A percentile compares a stretch with the other conserved stretches of the same genome.
Conservation (phyloP, 2,113 vertebrate genomes). For the Acanthochromis polyacanthus region DNA sequence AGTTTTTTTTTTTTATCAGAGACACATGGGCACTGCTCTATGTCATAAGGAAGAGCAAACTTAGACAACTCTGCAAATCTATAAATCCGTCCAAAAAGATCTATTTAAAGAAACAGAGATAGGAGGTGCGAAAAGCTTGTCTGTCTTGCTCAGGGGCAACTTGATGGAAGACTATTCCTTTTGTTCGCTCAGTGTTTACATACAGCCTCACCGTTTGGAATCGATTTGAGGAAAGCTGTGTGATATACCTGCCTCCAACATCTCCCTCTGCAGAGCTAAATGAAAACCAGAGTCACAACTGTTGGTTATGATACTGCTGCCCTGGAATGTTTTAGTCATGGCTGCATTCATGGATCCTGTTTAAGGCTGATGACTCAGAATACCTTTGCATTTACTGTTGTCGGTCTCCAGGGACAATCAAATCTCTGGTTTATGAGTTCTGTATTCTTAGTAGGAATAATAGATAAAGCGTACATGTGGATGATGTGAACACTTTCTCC, state of each 20-base stretch:
- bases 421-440: slow-evolving; percentile 7
- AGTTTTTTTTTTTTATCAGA: too few species aligned
- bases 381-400: slow-evolving; percentile 25
- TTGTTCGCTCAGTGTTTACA: slow-evolving; percentile 22
- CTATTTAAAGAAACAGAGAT: slow-evolving; percentile 14
- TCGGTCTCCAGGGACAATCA: slow-evolving; percentile 4
- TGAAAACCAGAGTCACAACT: slow-evolving; percentile 50
- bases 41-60: background rate
- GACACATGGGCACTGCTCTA: background rate
- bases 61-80: slow-evolving; percentile 11
- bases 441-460: background rate
- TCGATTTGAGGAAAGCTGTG: slow-evolving; percentile 12
- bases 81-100: slow-evolving; percentile 30
- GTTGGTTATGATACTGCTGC: slow-evolving; percentile 30
- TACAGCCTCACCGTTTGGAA: slow-evolving; percentile 13
- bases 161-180: slow-evolving; percentile 18
- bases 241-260: slow-evolving; percentile 18
- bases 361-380: slow-evolving; percentile 39
- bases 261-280: slow-evolving; percentile 26
- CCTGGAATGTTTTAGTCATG: slow-evolving; percentile 71
- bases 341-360: slow-evolving; percentile 44
- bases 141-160: slow-evolving; percentile 16
- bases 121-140: background rate
- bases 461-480: too few species aligned
- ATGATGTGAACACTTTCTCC: background rate